Conservation (phyloP, 2,888 invertebrate species). For the Lypha dubia region DNA sequence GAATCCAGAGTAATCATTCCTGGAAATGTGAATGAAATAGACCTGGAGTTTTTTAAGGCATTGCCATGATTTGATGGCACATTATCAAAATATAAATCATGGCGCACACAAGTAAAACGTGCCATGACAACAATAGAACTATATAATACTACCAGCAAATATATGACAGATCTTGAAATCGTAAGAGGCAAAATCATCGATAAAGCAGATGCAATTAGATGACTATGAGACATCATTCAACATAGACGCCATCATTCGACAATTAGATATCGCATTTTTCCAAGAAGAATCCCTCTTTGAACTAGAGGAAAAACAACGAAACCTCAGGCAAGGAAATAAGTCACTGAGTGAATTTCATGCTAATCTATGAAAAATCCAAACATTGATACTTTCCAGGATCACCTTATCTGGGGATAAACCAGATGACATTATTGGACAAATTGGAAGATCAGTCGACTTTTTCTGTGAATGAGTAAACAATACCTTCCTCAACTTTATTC, state of each 20-base stretch:
- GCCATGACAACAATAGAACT: not conserved
- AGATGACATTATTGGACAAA: not conserved
- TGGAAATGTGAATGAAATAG: slow-evolving; percentile 2
- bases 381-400: not conserved
- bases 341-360: not conserved
- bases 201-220: not conserved
- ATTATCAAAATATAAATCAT: not conserved
- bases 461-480: not conserved
- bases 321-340: not conserved
- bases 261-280: not conserved
- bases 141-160: slow-evolving; percentile 5
- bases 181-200: not conserved
- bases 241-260: not conserved
- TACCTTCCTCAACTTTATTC: not conserved
- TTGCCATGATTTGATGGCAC: not conserved
- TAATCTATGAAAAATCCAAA: not conserved
- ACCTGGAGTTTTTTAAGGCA: not conserved
- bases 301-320: slow-evolving; percentile 1
- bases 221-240: not conserved
- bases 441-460: not conserved
- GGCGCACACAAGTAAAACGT: not conserved
- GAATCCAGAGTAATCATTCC: not conserved
- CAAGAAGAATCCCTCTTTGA: not conserved
- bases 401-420: not conserved
- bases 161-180: not conserved